Evolutionary conservation across 1,140 invertebrate genomes (phyloP).

Genomic region (Andrena cerasifolii): DNA sequence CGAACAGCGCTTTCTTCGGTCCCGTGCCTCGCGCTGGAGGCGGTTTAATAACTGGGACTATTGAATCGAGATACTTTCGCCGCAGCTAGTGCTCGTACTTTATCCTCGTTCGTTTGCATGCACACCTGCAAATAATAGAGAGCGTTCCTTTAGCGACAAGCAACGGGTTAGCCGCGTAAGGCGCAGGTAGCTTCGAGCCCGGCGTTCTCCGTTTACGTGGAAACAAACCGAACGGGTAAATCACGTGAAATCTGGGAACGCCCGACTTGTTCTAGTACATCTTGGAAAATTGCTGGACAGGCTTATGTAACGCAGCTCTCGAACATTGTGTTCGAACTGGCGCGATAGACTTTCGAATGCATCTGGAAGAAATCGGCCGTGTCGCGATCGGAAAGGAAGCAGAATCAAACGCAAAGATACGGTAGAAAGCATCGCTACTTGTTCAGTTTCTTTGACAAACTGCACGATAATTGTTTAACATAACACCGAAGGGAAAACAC

Average conservation of each 20-base stretch:
- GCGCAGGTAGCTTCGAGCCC: slow-evolving; percentile 19
- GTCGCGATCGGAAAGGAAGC: no score
- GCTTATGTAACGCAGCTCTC: neutral
- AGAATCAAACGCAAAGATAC: no score
- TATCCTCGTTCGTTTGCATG: slow-evolving; percentile 41
- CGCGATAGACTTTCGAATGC: no score
- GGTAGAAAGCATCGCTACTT: no score
- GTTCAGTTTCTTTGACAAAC: no score
- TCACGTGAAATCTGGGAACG: slow-evolving; percentile 29
- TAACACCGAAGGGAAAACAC: no score
- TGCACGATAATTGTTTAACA: no score
- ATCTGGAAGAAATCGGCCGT: no score
- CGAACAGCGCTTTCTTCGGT: slow-evolving; percentile 2
- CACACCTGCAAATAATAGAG: slow-evolving; percentile 54
- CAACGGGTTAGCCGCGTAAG: slow-evolving; percentile 40
- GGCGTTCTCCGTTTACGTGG: slow-evolving; percentile 10
- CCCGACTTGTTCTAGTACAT: slow-evolving; percentile 12
- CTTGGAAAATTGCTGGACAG: slow-evolving; percentile 7
- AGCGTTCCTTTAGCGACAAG: slow-evolving; percentile 49
- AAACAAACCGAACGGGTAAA: slow-evolving; percentile 40
- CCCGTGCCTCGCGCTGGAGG: slow-evolving; percentile 8
- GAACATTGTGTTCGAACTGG: neutral
- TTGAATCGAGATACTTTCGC: slow-evolving; percentile 26
- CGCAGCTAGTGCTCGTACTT: slow-evolving; percentile 36
- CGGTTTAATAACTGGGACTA: slow-evolving; percentile 11